Percentiles rank a stretch among this genome's conserved stretches.
phyloP scores from a whole-genome alignment of 2,113 vertebrate species.

The Pyrgilauda ruficollis region DNA sequence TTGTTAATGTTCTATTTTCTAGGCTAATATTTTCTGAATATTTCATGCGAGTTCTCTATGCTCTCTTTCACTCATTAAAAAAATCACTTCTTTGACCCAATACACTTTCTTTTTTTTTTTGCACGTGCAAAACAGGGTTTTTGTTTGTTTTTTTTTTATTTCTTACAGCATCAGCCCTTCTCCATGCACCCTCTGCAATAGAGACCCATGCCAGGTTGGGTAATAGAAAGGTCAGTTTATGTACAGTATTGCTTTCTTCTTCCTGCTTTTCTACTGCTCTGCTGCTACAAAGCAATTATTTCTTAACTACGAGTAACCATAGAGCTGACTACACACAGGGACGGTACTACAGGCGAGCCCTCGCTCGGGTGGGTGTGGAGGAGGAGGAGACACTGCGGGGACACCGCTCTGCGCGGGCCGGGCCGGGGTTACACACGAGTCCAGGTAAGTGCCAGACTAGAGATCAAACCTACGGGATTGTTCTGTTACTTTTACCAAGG shows the following conservation, averaged over 20 bases:
- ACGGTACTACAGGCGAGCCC: constrained; percentile 75
- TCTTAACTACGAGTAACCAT: constrained; percentile 76
- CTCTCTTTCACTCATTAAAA: constrained; percentile 70
- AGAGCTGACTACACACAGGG: constrained; percentile 77
- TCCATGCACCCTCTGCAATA: constrained; percentile 79
- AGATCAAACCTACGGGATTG: constrained; percentile 82
- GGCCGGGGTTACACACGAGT: constrained; percentile 69
- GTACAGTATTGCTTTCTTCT: constrained; percentile 86
- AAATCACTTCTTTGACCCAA: constrained; percentile 78
- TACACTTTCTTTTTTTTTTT: constrained; percentile 55
- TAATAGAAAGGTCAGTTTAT: constrained; percentile 79
- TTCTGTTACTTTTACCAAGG: constrained; percentile 73
- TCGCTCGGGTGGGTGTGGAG: constrained; percentile 4
- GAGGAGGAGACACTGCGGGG: constrained; percentile 18
- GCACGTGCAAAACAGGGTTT: constrained; percentile 82
- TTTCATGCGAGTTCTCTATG: constrained; percentile 78
- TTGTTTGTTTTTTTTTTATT: constrained; percentile 32
- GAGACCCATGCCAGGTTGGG: constrained; percentile 81
- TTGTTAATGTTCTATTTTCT: constrained; percentile 79
- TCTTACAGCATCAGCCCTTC: constrained; percentile 78
- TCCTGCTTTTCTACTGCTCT: constrained; percentile 82
- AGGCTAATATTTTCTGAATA: constrained; percentile 80
- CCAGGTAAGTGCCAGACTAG: constrained; percentile 87
- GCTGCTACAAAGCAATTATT: constrained; percentile 81
- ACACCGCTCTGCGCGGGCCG: neutral